These are phyloP conservation scores for Thaumetopoea pityocampa DNA, from an alignment of 1,140 invertebrate species.

Conservation along the genomic window DNA sequence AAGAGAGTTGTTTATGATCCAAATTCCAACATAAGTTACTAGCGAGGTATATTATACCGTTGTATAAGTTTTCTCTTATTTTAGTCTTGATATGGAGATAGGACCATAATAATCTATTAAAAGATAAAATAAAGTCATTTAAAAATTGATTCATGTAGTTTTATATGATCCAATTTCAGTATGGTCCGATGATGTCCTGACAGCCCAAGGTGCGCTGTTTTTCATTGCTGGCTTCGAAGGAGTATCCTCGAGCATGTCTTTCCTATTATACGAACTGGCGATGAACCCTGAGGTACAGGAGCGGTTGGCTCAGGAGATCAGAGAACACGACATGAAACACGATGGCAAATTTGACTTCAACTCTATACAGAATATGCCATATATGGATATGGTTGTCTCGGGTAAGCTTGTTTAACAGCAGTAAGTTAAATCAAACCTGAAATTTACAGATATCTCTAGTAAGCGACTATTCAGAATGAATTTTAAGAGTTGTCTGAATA, in stretches of 20 bases:
- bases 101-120: no score
- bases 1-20: neutral
- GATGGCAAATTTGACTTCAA: conserved; percentile 36
- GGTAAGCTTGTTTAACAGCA: conserved; percentile 61
- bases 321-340: conserved; percentile 25
- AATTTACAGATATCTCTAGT: no score
- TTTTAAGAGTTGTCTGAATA: no score
- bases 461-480: no score
- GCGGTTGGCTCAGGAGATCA: conserved; percentile 40
- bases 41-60: no score
- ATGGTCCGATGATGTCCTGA: conserved; percentile 72
- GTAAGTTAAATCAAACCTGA: no score
- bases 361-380: conserved; percentile 33
- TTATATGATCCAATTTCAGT: conserved; percentile 32
- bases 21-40: no score
- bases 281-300: conserved; percentile 79
- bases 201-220: conserved; percentile 80
- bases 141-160: neutral
- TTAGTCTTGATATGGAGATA: no score
- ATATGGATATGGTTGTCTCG: conserved; percentile 52
- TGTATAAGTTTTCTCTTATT: no score
- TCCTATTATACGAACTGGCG: conserved; percentile 77
- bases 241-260: conserved; percentile 66
- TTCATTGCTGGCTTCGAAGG: conserved; percentile 85
- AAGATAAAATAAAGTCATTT: neutral